Evolutionary conservation across 2,797 vertebrate genomes (phyloP), one percentile per base, ranked within the genome.

Genomic region (Tragopan temminckii): DNA sequence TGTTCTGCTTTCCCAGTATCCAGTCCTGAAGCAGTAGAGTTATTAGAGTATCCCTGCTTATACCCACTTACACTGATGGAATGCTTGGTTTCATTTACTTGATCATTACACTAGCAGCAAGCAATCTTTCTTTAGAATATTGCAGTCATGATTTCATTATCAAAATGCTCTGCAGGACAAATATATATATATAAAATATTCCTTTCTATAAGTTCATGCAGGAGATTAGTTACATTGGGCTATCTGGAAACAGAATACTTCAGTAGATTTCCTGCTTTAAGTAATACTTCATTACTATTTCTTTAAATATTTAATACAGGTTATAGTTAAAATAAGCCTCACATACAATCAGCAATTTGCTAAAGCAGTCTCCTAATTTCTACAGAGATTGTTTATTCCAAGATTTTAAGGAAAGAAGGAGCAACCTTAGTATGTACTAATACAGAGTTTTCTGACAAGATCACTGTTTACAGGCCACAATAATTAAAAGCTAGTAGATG

Each of bases 401-500:
- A 94, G 48, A 75, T 94, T 83, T 96, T 88, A 23, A 33, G 66
- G 25, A 23, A 83, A 90, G 38, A 13, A 38, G 31, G 52, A 31
- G 46, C 18, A 43, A 75, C 24, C 81, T 95, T 95, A 75, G 88
- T 85, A 67, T 13, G 6, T 42, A 80, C 92, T 88, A 94, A 89
- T 83, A 91, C 82, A 61, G 29, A 85, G 66, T 61, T 67, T 85
- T 64, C 48, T 90, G 69, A 90, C n/a, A 67, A 67, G 50, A 82
- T 71, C 50, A 81, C 77, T 80, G 21, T 87, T 88, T 89, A 94
- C 55, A 76, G 20, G 59, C 45, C 63, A 69, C 85, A 84, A 88
- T 85, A 91, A 89, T 92, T 82, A 94, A 93, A 90, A 24, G 20
- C 87, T 95, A 53, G 70, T 70, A 93, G 43, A 66, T 91, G 94